phyloP scores from a whole-genome alignment of 2,113 vertebrate species.

The Corythornis madagascariensis region DNA sequence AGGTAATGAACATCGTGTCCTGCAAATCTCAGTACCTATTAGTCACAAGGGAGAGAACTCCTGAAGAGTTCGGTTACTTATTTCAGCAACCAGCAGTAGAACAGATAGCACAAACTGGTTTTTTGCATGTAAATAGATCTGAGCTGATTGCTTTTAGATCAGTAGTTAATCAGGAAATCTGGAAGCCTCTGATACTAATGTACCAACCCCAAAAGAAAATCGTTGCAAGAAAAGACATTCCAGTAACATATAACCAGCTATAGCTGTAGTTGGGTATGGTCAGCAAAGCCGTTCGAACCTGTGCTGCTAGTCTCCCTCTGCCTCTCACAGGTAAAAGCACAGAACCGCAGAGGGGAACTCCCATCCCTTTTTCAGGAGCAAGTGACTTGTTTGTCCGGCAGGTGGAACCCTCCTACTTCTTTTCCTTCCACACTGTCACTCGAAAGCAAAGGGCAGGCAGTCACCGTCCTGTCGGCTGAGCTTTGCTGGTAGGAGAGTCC shows the following conservation, averaged over 20 bases:
- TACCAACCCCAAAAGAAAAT: background rate
- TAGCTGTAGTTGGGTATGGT: background rate
- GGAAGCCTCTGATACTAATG: background rate
- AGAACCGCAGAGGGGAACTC: rapidly evolving
- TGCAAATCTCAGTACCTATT: background rate
- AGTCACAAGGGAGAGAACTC: background rate
- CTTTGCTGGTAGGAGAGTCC: background rate
- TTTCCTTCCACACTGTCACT: rapidly evolving
- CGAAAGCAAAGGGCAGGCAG: rapidly evolving
- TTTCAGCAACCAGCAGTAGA: background rate
- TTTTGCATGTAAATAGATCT: background rate
- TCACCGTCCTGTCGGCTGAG: rapidly evolving
- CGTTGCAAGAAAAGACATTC: background rate
- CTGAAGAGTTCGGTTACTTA: background rate
- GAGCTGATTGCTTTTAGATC: background rate
- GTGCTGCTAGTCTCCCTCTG: background rate
- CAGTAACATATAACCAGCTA: background rate
- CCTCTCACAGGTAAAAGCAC: background rate
- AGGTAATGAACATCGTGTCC: background rate
- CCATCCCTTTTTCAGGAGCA: background rate
- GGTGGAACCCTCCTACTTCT: slow-evolving; percentile 56
- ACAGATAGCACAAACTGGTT: background rate
- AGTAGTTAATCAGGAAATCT: background rate
- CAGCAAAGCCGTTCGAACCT: background rate
- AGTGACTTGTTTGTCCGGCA: slow-evolving; percentile 3